Conservation (phyloP, 2,113 vertebrate genomes). For the Syrmaticus mikado region DNA sequence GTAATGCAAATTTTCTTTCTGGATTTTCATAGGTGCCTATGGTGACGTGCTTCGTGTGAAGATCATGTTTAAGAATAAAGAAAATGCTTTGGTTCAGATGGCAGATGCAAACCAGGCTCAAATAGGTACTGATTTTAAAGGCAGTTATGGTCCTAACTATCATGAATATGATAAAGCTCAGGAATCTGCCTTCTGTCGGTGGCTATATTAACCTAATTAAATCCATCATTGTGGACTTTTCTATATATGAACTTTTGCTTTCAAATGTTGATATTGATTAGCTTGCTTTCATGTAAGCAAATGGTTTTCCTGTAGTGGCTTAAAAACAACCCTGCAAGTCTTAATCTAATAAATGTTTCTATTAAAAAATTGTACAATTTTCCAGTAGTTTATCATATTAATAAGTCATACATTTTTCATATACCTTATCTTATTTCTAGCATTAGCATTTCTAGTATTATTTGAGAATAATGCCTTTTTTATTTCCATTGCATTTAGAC, state of each 20-base stretch:
- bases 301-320: not conserved
- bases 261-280: not conserved
- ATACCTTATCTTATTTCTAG: not conserved
- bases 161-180: not conserved
- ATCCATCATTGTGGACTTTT: not conserved
- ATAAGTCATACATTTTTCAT: not conserved
- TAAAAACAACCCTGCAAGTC: not conserved
- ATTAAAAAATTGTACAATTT: not conserved
- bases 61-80: conserved; percentile 89
- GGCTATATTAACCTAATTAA: not conserved
- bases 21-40: conserved; percentile 80
- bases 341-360: not conserved
- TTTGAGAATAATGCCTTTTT: not conserved
- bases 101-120: conserved; percentile 86
- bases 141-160: not conserved
- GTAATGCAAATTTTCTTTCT: not conserved
- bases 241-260: not conserved
- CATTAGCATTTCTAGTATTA: too few species aligned
- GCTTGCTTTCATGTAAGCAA: not conserved
- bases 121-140: conserved; percentile 76
- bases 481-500: not conserved
- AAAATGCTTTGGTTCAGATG: conserved; percentile 90
- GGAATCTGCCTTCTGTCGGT: not conserved
- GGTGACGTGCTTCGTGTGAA: conserved; percentile 90
- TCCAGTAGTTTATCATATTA: not conserved